Conservation (phyloP, 2,113 vertebrate species). For the Dipodomys merriami region DNA sequence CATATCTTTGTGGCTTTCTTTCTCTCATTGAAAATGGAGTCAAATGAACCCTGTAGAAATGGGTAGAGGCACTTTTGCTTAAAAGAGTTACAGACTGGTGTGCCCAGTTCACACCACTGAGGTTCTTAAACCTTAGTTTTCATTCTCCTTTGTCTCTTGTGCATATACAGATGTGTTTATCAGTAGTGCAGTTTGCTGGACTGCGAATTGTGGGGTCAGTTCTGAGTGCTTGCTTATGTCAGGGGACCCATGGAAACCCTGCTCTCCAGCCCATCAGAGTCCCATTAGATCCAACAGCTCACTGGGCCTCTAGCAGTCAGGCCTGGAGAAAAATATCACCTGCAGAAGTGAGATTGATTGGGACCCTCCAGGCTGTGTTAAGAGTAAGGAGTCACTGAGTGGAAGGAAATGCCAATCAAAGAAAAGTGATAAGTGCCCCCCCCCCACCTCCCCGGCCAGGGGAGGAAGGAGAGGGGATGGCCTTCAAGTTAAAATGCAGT, state of each 20-base stretch:
- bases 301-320: background rate
- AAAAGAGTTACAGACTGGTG: background rate
- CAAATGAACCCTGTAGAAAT: background rate
- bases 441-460: background rate
- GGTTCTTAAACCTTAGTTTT: background rate
- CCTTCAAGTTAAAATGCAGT: conserved; percentile 26
- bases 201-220: background rate
- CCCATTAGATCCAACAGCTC: conserved; percentile 31
- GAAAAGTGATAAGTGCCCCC: conserved; percentile 12
- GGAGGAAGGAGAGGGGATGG: conserved; percentile 44
- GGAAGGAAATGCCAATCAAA: conserved; percentile 69
- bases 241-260: background rate
- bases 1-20: conserved; percentile 13
- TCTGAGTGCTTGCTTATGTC: background rate
- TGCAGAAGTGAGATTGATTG: conserved; percentile 37
- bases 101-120: background rate
- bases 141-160: background rate
- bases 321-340: conserved; percentile 42
- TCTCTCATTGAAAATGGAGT: conserved; percentile 6
- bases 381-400: conserved; percentile 51
- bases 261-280: background rate
- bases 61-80: background rate
- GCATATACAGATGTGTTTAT: no score
- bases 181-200: no score
- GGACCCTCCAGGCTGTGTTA: conserved; percentile 2